Percentiles rank a stretch among this genome's conserved stretches.
Conservation (phyloP, 2,113 vertebrate species). For the Oophaga pumilio region DNA sequence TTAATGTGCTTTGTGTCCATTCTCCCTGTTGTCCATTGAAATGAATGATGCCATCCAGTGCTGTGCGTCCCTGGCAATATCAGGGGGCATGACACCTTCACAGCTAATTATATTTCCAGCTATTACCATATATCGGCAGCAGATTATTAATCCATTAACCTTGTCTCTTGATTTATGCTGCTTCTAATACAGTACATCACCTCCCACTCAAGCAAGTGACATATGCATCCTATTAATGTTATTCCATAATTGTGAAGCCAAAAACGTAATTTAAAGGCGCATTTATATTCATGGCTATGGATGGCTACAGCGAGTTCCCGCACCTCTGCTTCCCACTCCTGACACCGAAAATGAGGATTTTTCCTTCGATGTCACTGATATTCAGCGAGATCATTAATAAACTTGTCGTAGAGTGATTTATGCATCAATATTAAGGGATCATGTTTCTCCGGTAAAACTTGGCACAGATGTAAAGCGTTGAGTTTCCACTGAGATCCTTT, state of each 20-base stretch:
- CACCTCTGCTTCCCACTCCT: slow-evolving; percentile 38
- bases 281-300: slow-evolving; percentile 44
- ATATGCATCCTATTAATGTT: slow-evolving; percentile 53
- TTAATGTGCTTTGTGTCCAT: slow-evolving; percentile 45
- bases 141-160: slow-evolving; percentile 57
- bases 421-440: slow-evolving; percentile 21
- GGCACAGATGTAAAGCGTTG: background rate
- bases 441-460: background rate
- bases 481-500: background rate
- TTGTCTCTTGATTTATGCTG: slow-evolving; percentile 42
- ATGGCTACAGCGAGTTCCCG: slow-evolving; percentile 13
- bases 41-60: slow-evolving; percentile 55
- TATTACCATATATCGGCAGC: slow-evolving; percentile 59
- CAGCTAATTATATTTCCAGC: slow-evolving; percentile 63
- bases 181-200: slow-evolving; percentile 53
- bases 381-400: slow-evolving; percentile 33
- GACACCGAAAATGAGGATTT: slow-evolving; percentile 11
- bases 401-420: slow-evolving; percentile 7
- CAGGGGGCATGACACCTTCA: slow-evolving; percentile 63
- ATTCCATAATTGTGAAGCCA: slow-evolving; percentile 50
- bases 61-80: slow-evolving; percentile 45
- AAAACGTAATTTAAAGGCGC: slow-evolving; percentile 44
- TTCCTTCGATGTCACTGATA: slow-evolving; percentile 17
- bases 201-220: slow-evolving; percentile 51
- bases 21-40: slow-evolving; percentile 49